Evolutionary conservation across 2,113 vertebrate species (phyloP), one percentile per base, ranked within the genome.

Genomic region (Megaptera novaeangliae): DNA sequence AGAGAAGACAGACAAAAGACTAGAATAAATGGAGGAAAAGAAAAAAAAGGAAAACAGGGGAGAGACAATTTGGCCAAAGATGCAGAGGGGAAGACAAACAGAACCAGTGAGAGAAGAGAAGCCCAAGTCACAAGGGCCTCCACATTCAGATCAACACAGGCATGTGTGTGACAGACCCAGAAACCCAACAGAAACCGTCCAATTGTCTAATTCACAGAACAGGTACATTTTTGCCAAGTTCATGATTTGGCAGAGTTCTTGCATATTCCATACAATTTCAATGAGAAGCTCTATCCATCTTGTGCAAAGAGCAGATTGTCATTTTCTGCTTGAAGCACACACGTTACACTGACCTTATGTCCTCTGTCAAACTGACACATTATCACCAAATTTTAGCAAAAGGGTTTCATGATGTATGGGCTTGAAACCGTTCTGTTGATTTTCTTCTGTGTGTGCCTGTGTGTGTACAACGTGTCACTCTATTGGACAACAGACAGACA

Each of bases 401-500:
- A 91, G 72, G 17, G 57, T 66, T 96, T 88, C 78, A 21, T 18
- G 52, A 68, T 0, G 86, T n/a, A 68, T 8, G 75, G 78, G 88
- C 93, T 94, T 75, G 36, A 1, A 4, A 57, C 74, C 81, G 21
- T 44, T 96, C 90, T 97, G 95, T 49, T 96, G 96, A 88, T 94
- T 97, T 52, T 66, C 36, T 27, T 83, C 71, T 64, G 7, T 49
- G 59, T 61, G 75, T 89, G 84, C 82, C 72, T 49, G 83, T 96
- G 84, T 94, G 82, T 49, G 87, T 41, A 88, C 74, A 95, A 91
- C 6, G 84, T 96, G 94, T 96, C 96, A 80, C 84, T 84, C 1
- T 92, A 96, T 98, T 86, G 96, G 80, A 96, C 96, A 96, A 98
- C 97, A 97, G 95, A 97, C 80, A 97, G 86, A 97, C 92, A 88